A percentile compares a stretch with the other conserved stretches of the same genome.
Conservation (phyloP, 1,140 invertebrate species). For the Drosophila lini region DNA sequence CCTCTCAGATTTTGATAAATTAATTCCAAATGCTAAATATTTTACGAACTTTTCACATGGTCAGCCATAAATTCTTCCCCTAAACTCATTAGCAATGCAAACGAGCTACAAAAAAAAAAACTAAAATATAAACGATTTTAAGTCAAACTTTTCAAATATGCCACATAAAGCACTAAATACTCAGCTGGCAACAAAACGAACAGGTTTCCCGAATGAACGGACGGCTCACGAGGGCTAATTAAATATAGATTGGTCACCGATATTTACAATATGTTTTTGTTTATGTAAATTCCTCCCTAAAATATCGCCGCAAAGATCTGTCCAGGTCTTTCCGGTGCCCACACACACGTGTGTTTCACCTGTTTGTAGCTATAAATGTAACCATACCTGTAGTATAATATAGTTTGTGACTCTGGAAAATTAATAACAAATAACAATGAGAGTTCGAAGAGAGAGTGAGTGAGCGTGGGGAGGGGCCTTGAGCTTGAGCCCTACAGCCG, state of each 20-base stretch:
- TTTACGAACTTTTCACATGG: conserved; percentile 57
- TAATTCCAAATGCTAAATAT: conserved; percentile 46
- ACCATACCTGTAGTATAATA: not conserved
- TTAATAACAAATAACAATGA: conserved; percentile 47
- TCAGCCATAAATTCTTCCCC: conserved; percentile 29
- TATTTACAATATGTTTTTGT: conserved; percentile 27
- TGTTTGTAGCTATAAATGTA: not conserved
- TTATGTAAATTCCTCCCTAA: conserved; percentile 33
- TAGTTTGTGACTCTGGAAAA: conserved; percentile 35
- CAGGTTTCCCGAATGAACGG: conserved; percentile 34
- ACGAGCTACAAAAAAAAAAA: conserved; percentile 37
- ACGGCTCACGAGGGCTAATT: conserved; percentile 23
- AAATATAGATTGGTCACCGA: conserved; percentile 29
- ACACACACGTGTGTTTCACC: conserved; percentile 11
- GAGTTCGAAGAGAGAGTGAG: not conserved
- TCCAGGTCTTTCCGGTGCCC: conserved; percentile 34
- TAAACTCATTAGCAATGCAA: conserved; percentile 58
- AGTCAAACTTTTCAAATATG: conserved; percentile 47
- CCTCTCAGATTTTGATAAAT: conserved; percentile 45
- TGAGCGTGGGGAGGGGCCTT: conserved; percentile 15
- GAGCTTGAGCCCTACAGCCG: conserved; percentile 44
- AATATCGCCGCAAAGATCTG: conserved; percentile 21
- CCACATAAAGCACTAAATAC: conserved; percentile 43
- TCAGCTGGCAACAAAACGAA: conserved; percentile 28
- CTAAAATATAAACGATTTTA: conserved; percentile 30